phyloP scores from a whole-genome alignment of 1,140 invertebrate species.

The Sitobion miscanthi region DNA sequence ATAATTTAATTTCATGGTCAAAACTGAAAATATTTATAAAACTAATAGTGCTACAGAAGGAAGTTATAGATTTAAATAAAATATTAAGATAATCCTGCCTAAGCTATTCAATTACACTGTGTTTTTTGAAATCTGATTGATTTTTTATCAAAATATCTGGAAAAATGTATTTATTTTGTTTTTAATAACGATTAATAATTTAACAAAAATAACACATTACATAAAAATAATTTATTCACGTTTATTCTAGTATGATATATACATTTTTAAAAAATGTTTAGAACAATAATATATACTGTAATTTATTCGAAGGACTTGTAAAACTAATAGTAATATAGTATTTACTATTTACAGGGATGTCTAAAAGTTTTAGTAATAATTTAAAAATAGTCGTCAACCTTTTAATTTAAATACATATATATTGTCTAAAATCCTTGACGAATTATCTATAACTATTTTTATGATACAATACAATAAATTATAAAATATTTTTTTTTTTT shows the following conservation, averaged over 20 bases:
- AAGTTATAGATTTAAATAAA: neutral
- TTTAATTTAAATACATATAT: neutral
- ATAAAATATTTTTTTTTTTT: neutral
- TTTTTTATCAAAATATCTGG: neutral
- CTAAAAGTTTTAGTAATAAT: neutral
- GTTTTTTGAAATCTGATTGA: neutral
- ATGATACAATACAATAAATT: neutral
- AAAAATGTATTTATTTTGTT: neutral
- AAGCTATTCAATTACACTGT: neutral
- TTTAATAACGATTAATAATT: no score
- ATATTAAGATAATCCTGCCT: neutral
- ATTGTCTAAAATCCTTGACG: neutral
- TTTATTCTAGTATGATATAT: neutral
- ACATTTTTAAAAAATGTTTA: neutral
- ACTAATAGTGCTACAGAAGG: neutral
- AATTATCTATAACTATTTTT: neutral
- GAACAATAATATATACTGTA: neutral
- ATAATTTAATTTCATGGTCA: constrained; percentile 9
- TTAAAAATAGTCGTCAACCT: neutral
- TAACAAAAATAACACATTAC: no score
- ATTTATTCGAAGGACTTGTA: constrained; percentile 2
- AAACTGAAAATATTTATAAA: neutral
- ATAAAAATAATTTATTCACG: no score
- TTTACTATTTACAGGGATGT: neutral
- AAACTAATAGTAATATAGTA: neutral